Conservation (phyloP, 1,140 invertebrate genomes). For the Trissolcus basalis region DNA sequence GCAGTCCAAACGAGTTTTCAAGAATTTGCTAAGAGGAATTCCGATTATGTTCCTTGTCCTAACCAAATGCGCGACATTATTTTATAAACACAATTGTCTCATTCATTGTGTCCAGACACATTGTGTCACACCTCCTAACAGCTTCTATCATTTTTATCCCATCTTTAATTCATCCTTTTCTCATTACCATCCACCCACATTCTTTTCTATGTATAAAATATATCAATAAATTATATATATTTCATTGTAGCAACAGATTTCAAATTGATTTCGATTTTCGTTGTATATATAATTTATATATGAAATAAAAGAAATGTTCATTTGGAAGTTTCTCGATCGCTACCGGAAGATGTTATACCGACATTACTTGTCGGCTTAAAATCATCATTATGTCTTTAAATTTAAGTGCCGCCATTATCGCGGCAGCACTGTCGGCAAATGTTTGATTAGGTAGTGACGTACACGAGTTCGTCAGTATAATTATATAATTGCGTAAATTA, state of each 20-base stretch:
- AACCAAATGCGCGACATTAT: conserved; percentile 54
- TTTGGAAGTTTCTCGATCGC: neutral
- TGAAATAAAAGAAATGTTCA: too few relatives aligned
- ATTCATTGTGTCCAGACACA: conserved; percentile 34
- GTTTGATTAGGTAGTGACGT: conserved; percentile 63
- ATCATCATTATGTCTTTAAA: conserved; percentile 60
- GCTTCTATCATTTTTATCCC: conserved; percentile 1
- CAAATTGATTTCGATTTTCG: too few relatives aligned
- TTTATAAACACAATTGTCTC: conserved; percentile 50
- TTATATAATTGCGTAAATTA: conserved; percentile 73
- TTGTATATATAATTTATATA: too few relatives aligned
- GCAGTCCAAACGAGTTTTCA: conserved; percentile 71
- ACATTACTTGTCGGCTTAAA: neutral
- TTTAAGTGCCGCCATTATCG: conserved; percentile 64
- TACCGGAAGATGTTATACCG: conserved; percentile 18
- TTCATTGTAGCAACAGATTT: too few relatives aligned
- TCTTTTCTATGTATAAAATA: too few relatives aligned
- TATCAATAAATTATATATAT: too few relatives aligned
- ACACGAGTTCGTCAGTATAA: conserved; percentile 60
- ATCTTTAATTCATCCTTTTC: too few relatives aligned
- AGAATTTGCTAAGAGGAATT: conserved; percentile 71
- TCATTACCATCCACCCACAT: too few relatives aligned
- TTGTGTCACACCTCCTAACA: conserved; percentile 26
- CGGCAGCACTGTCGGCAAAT: conserved; percentile 35
- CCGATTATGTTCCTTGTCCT: conserved; percentile 66